phyloP scores from a whole-genome alignment of 2,797 vertebrate genomes.

The Hippopotamyrus pictus region DNA sequence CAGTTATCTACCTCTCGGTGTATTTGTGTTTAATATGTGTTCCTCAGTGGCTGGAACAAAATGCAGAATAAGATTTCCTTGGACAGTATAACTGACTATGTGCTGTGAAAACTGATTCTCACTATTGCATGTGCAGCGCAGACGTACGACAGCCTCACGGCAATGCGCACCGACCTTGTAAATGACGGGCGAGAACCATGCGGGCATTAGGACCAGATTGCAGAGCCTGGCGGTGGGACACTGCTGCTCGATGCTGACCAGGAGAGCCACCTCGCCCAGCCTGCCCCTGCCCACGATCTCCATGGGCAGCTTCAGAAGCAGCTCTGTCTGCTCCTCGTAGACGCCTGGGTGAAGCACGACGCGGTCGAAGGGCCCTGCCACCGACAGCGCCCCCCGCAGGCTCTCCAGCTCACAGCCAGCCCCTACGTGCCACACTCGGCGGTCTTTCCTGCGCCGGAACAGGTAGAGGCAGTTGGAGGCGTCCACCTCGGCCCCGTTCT shows the following conservation, averaged over 20 bases:
- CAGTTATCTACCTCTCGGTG: background rate
- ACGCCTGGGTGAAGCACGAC: slow-evolving; percentile 74
- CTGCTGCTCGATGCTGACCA: slow-evolving; percentile 78
- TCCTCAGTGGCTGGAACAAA: background rate
- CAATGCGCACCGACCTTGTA: slow-evolving; percentile 70
- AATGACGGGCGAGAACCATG: slow-evolving; percentile 82
- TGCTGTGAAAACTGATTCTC: background rate
- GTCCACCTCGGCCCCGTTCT: slow-evolving; percentile 67
- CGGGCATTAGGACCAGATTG: slow-evolving; percentile 83
- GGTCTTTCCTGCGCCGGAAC: slow-evolving; percentile 71
- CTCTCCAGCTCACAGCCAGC: slow-evolving; percentile 70
- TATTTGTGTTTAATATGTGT: background rate
- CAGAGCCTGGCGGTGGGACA: slow-evolving; percentile 77
- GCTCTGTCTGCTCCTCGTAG: slow-evolving; percentile 77
- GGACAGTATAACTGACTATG: background rate
- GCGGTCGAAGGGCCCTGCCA: slow-evolving; percentile 66
- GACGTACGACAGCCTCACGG: background rate
- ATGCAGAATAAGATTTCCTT: background rate
- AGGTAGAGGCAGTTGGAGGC: slow-evolving; percentile 74
- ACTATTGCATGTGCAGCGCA: background rate
- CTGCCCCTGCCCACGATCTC: slow-evolving; percentile 73
- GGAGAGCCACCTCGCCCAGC: slow-evolving; percentile 70
- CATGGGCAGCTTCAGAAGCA: slow-evolving; percentile 75
- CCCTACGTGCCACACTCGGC: slow-evolving; percentile 67
- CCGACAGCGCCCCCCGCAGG: slow-evolving; percentile 64